Conservation (phyloP, 2,888 invertebrate species). For the Drosophila meridionalis region DNA sequence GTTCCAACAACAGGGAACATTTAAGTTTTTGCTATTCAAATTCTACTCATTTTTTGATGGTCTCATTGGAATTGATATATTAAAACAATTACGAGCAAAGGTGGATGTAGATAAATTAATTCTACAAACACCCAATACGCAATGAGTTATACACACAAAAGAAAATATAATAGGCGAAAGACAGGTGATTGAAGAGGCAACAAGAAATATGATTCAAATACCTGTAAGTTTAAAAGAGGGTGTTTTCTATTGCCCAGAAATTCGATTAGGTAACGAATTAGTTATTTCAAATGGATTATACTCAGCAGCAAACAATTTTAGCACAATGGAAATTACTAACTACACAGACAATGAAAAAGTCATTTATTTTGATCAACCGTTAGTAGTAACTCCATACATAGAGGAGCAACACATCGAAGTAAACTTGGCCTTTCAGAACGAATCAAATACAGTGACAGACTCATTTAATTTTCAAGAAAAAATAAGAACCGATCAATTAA, state of each 20-base stretch:
- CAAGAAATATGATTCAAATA: background rate
- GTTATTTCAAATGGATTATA: background rate
- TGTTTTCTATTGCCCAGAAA: background rate
- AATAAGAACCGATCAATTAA: too few species aligned
- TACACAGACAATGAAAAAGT: background rate
- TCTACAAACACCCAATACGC: conserved; percentile 1
- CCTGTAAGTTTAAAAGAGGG: background rate
- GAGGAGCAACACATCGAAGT: background rate
- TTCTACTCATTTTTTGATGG: background rate
- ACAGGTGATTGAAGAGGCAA: background rate
- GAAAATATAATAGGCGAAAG: conserved; percentile 3
- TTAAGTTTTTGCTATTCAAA: background rate
- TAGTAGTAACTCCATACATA: background rate
- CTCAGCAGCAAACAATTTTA: background rate
- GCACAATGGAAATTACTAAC: background rate
- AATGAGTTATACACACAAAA: background rate
- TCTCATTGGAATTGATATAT: background rate
- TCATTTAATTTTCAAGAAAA: too few species aligned
- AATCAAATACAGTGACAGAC: background rate
- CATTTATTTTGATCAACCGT: background rate
- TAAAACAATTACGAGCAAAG: conserved; percentile 1
- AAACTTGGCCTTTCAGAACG: too few species aligned
- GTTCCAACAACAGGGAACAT: conserved; percentile 1
- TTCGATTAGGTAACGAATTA: background rate
- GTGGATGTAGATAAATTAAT: conserved; percentile 1